Conservation (phyloP, 1,140 invertebrate species). For the Pinna nobilis region DNA sequence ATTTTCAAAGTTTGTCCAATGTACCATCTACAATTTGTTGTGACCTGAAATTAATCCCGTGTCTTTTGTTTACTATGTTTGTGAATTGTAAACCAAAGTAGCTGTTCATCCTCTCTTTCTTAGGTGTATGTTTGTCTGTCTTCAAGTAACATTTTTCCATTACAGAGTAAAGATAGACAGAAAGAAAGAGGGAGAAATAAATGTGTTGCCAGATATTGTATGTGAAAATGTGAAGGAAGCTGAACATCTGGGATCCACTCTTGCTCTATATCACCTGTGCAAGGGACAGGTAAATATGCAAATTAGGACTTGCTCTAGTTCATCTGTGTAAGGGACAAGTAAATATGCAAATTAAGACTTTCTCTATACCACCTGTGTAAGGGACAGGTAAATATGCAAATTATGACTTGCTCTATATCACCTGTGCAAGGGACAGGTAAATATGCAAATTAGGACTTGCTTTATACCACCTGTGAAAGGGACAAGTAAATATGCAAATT, state of each 20-base stretch:
- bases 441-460: neutral
- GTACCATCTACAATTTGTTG: too few species aligned
- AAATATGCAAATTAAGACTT: neutral
- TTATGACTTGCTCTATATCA: conserved; percentile 17
- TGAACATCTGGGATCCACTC: conserved; percentile 67
- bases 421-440: conserved; percentile 43
- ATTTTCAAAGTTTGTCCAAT: too few species aligned
- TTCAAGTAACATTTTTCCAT: conserved; percentile 17
- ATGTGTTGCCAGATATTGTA: conserved; percentile 62
- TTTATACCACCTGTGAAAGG: neutral
- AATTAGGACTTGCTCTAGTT: neutral
- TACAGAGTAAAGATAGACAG: conserved; percentile 56
- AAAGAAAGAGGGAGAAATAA: conserved; percentile 62
- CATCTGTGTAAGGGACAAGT: neutral
- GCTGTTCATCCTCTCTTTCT: too few species aligned
- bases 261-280: conserved; percentile 70
- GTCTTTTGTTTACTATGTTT: too few species aligned
- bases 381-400: neutral
- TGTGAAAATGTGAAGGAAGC: conserved; percentile 70
- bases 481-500: neutral
- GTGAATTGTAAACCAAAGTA: too few species aligned
- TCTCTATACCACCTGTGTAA: neutral
- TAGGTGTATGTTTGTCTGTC: too few species aligned
- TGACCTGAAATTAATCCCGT: too few species aligned
- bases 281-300: conserved; percentile 59